A percentile compares a stretch with the other conserved stretches of the same genome.
phyloP scores from a whole-genome alignment of 2,888 invertebrate species.

The Hartigia nigra region DNA sequence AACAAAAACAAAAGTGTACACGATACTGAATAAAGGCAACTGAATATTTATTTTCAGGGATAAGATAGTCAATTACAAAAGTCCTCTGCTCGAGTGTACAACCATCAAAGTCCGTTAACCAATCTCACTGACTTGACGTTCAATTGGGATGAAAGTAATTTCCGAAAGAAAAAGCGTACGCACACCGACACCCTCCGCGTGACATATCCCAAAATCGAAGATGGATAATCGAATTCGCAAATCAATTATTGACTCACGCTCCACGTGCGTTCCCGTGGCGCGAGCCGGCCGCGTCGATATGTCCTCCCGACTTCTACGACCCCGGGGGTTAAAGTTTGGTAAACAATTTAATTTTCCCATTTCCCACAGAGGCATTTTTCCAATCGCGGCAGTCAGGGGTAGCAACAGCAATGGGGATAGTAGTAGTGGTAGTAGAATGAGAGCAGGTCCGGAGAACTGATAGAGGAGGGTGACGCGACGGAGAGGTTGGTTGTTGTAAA shows the following conservation, averaged over 20 bases:
- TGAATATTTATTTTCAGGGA: background rate
- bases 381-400: constrained; percentile 13
- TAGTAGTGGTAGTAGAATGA: background rate
- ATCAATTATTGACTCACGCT: constrained; percentile 21
- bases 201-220: background rate
- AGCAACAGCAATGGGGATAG: background rate
- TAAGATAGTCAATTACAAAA: background rate
- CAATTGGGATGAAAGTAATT: background rate
- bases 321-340: constrained; percentile 36
- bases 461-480: background rate
- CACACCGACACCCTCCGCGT: background rate
- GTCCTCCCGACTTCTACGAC: constrained; percentile 19
- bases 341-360: constrained; percentile 43
- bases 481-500: background rate
- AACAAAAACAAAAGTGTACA: background rate
- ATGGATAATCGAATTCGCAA: constrained; percentile 19
- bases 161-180: background rate
- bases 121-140: background rate
- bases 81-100: background rate
- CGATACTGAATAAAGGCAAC: background rate
- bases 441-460: background rate
- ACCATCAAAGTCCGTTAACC: background rate
- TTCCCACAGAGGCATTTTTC: constrained; percentile 27
- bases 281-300: constrained; percentile 13
- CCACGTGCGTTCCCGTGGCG: constrained; percentile 11